Conservation (phyloP, 2,113 vertebrate genomes). For the Bos javanicus region DNA sequence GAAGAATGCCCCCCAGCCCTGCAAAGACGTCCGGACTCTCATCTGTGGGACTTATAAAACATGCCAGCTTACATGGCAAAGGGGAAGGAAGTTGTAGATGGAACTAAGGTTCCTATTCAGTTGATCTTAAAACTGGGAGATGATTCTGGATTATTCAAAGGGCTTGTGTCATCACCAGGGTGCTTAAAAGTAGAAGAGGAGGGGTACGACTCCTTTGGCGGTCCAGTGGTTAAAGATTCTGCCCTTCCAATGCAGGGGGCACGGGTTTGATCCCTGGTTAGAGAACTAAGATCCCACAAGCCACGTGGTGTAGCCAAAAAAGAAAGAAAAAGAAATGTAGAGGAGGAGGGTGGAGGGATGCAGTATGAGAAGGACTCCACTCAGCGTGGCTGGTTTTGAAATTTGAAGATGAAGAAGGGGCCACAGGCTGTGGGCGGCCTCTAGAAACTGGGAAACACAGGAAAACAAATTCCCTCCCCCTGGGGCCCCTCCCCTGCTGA, state of each 20-base stretch:
- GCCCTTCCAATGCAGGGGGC: background rate
- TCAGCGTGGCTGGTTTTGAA: background rate
- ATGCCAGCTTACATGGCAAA: background rate
- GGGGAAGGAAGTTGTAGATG: background rate
- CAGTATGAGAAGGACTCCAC: background rate
- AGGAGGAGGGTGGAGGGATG: background rate
- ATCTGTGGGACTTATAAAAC: background rate
- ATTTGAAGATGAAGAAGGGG: background rate
- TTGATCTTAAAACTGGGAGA: background rate
- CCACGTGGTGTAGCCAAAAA: background rate
- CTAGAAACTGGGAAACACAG: background rate
- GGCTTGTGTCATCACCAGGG: background rate
- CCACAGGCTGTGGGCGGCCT: rapidly evolving
- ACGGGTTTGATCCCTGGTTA: background rate
- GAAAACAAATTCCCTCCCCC: background rate
- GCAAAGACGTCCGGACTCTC: background rate
- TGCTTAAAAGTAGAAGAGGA: background rate
- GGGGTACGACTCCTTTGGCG: background rate
- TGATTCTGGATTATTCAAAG: background rate
- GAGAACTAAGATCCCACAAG: background rate
- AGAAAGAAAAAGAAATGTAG: background rate
- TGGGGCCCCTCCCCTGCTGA: rapidly evolving
- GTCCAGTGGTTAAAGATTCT: background rate
- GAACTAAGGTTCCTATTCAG: background rate
- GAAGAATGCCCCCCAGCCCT: background rate